Conservation (phyloP, 1,140 invertebrate genomes). For the Solenopsis fugax region DNA sequence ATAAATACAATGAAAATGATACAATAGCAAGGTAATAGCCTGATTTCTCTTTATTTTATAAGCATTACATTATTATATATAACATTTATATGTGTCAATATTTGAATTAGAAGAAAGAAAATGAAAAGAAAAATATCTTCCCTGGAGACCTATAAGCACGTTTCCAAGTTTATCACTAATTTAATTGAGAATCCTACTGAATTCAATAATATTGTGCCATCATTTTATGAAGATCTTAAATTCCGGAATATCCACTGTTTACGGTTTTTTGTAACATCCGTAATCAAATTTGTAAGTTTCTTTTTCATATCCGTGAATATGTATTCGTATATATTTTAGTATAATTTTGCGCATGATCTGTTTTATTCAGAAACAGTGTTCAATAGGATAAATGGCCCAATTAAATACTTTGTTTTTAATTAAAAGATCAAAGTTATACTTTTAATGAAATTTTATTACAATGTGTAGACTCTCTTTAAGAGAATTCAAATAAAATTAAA, state of each 20-base stretch:
- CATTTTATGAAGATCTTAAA: slow-evolving; percentile 87
- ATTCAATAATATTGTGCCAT: slow-evolving; percentile 87
- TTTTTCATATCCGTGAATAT: background rate
- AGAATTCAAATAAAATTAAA: too few species aligned
- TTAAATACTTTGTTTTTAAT: too few species aligned
- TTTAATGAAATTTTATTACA: too few species aligned
- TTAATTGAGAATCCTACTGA: slow-evolving; percentile 88
- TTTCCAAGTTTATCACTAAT: slow-evolving; percentile 88
- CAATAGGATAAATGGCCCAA: background rate
- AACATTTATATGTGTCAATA: slow-evolving; percentile 1
- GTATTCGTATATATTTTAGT: background rate
- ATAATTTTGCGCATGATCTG: background rate
- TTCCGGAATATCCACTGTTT: slow-evolving; percentile 86
- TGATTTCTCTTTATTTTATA: background rate
- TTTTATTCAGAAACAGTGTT: background rate
- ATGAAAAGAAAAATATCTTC: slow-evolving; percentile 62
- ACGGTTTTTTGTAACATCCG: slow-evolving; percentile 87
- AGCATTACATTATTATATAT: background rate
- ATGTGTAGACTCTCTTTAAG: too few species aligned
- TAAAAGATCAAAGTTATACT: too few species aligned
- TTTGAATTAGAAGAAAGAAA: slow-evolving; percentile 34
- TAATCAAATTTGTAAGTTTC: slow-evolving; percentile 88
- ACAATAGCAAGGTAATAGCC: slow-evolving; percentile 18
- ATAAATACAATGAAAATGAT: slow-evolving; percentile 69
- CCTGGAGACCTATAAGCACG: slow-evolving; percentile 83